These are phyloP conservation scores for Pempheris klunzingeri DNA, from an alignment of 2,797 vertebrate species.

Conservation along the genomic window DNA sequence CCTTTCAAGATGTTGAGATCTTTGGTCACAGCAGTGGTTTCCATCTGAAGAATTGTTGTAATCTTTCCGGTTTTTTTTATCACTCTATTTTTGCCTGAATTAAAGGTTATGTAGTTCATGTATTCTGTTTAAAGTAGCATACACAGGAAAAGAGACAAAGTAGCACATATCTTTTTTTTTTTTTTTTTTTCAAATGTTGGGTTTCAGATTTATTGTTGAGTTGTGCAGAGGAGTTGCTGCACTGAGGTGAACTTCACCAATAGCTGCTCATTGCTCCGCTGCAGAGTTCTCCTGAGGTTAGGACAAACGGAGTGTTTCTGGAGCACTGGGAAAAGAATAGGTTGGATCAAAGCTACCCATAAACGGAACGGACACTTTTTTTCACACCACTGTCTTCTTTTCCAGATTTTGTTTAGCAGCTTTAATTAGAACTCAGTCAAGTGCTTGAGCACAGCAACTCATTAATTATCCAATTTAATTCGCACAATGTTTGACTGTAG, in stretches of 20 bases:
- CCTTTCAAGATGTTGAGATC: conserved; percentile 22
- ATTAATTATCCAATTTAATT: conserved; percentile 50
- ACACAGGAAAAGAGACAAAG: neutral
- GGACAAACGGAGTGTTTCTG: conserved; percentile 7
- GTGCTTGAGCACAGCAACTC: conserved; percentile 30
- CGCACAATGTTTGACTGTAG: conserved; percentile 22
- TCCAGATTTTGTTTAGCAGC: conserved; percentile 28
- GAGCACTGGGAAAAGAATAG: conserved; percentile 4
- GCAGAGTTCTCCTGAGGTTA: conserved; percentile 20
- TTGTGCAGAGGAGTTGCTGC: neutral
- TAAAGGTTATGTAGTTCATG: neutral
- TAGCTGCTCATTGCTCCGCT: neutral
- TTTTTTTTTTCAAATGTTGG: neutral
- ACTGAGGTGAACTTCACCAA: neutral
- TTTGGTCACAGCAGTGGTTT: conserved; percentile 41
- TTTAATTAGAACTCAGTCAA: conserved; percentile 54
- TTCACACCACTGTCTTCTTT: neutral
- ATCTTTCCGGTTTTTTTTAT: neutral
- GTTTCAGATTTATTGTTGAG: neutral
- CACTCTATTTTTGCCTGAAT: neutral
- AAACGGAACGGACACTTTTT: conserved; percentile 39
- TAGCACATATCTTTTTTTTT: neutral
- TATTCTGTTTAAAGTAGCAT: too few species aligned
- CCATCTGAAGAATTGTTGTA: conserved; percentile 2
- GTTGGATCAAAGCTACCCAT: conserved; percentile 50